These are phyloP conservation scores for Strigamia transsilvanica DNA, from an alignment of 2,888 invertebrate species.

Conservation along the genomic window DNA sequence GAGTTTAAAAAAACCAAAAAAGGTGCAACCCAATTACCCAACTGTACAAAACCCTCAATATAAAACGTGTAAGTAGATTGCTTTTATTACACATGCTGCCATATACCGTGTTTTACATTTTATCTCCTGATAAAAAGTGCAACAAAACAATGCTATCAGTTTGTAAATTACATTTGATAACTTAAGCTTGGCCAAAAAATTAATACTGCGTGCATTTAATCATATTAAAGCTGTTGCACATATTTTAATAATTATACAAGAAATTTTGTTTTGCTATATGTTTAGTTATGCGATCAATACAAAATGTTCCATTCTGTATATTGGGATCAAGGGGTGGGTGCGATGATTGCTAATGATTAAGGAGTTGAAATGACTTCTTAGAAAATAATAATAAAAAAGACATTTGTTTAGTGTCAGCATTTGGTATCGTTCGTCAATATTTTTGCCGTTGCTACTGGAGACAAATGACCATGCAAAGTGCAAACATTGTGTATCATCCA, in stretches of 20 bases:
- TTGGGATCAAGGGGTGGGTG: conserved; percentile 34
- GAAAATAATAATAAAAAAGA: conserved; percentile 33
- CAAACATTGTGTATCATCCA: conserved; percentile 45
- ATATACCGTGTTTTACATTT: background rate
- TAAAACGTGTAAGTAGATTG: background rate
- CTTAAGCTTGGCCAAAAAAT: too few species aligned
- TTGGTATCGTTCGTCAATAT: conserved; percentile 40
- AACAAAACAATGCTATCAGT: background rate
- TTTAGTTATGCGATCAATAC: background rate
- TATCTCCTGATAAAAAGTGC: background rate
- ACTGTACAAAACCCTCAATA: too few species aligned
- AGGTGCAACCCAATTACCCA: too few species aligned
- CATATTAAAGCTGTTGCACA: background rate
- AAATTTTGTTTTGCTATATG: background rate
- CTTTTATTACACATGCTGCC: background rate
- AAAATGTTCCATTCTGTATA: conserved; percentile 7
- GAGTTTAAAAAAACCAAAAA: too few species aligned
- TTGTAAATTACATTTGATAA: background rate
- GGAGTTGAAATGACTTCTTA: conserved; percentile 35
- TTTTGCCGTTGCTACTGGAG: conserved; percentile 39
- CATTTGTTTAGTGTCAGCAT: conserved; percentile 42
- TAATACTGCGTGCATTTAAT: too few species aligned
- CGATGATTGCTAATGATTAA: conserved; percentile 27
- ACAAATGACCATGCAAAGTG: conserved; percentile 43
- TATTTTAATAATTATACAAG: background rate